phyloP scores from a whole-genome alignment of 2,888 invertebrate genomes.

The Pachliopta kotzebuea region DNA sequence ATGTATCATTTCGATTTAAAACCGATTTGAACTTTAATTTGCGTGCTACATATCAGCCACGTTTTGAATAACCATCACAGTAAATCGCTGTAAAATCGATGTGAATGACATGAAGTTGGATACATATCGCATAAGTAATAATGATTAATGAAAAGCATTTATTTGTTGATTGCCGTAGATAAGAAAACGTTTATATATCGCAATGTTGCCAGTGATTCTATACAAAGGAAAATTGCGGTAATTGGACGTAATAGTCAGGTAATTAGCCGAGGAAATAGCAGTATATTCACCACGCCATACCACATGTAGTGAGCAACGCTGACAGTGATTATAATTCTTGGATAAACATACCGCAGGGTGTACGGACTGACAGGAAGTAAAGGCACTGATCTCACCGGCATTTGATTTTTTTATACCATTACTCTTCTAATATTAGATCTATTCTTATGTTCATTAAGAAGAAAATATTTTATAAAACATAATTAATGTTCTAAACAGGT shows the following conservation, averaged over 20 bases:
- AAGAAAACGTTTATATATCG: constrained; percentile 1
- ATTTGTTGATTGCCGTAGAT: not conserved
- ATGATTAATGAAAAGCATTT: not conserved
- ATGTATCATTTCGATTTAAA: too few species aligned
- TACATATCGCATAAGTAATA: not conserved
- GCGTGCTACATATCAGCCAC: too few species aligned
- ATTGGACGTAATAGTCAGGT: constrained; percentile 11
- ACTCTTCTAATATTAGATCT: too few species aligned
- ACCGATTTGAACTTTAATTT: too few species aligned
- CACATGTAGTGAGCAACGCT: constrained; percentile 12
- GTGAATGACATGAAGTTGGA: too few species aligned
- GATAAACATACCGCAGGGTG: not conserved
- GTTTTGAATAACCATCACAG: too few species aligned
- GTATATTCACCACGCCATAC: constrained; percentile 7
- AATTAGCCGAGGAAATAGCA: constrained; percentile 26
- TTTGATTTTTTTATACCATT: too few species aligned
- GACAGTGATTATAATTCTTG: constrained; percentile 22
- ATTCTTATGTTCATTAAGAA: too few species aligned
- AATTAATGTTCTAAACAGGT: too few species aligned
- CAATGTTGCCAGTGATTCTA: constrained; percentile 7
- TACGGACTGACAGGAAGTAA: not conserved
- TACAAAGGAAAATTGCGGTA: constrained; percentile 12
- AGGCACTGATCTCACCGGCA: too few species aligned
- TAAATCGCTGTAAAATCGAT: too few species aligned
- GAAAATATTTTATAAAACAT: too few species aligned